Base-by-base conservation (phyloP, 1,140 invertebrate genomes). In the Ceratosolen solmsi region DNA sequence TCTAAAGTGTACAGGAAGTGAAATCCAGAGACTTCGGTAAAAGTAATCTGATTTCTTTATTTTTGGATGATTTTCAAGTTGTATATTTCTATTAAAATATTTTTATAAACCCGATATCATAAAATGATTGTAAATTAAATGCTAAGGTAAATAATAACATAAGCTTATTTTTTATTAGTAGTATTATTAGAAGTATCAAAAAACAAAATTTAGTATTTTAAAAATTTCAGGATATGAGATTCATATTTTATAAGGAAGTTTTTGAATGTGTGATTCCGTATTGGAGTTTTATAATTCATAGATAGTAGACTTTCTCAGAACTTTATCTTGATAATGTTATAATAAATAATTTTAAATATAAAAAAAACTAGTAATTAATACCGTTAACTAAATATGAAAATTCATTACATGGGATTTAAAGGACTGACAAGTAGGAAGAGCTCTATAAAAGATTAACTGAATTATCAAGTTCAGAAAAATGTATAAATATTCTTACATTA, bases 371-470 rank as follows among this genome's bases (percentile, higher is more conserved):
- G 73, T 60, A 75, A 33, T 41, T 20, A 4, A 56, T 0, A 1
- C 25, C 30, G 25, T 56, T 54, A 71, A 25, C 68, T 58, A 79
- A 68, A 30, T 77, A 82, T 77, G 76, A 77, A 82, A 82, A 82
- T 82, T 82, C 80, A 82, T 82, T 82, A 77, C 36, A 60, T 33
- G 63, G 38, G 74, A 58, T 56, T 77, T 70, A 7, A 20, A 68
- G 33, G 71, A 80, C 46, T 65, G 36, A 27, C 51, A 13, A 27
- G 15, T 70, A 41, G 46, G 22, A 30, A n/a, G n/a, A 68, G 41
- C 60, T n/a, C 63, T 11, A 36, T 71, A 81, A 81, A 75, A 81
- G n/a, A 65, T 54, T 56, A 70, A 76, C 73, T 33, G 70, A 82
- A 82, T 76, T 76, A 70, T 36, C 46, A 56, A 77, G 36, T 72